phyloP scores from a whole-genome alignment of 2,888 invertebrate species.

The Anoncus sp. region DNA sequence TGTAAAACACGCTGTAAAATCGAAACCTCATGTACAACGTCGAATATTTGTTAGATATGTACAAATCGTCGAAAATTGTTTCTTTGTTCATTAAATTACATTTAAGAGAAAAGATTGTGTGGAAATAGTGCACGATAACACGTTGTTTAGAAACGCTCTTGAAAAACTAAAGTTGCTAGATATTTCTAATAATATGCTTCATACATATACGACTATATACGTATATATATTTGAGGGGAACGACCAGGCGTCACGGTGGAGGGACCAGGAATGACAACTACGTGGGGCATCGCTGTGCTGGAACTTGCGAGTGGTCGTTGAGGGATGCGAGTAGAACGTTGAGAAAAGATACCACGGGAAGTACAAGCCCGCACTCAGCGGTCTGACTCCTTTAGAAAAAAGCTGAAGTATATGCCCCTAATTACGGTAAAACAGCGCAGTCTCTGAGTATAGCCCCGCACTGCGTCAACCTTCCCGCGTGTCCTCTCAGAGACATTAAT shows the following conservation, averaged over 20 bases:
- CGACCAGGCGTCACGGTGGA: slow-evolving; percentile 37
- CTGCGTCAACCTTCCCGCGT: slow-evolving; percentile 75
- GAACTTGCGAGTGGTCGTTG: slow-evolving; percentile 43
- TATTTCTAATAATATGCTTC: slow-evolving; percentile 53
- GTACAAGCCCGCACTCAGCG: slow-evolving; percentile 59
- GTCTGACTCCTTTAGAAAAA: slow-evolving; percentile 73
- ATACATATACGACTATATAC: too few relatives aligned
- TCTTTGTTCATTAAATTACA: slow-evolving; percentile 37
- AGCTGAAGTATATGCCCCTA: slow-evolving; percentile 79
- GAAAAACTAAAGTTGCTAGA: slow-evolving; percentile 42
- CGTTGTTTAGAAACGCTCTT: slow-evolving; percentile 19
- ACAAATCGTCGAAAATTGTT: slow-evolving; percentile 58
- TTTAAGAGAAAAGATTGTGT: slow-evolving; percentile 13
- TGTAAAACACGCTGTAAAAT: slow-evolving; percentile 31
- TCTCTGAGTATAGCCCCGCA: slow-evolving; percentile 74
- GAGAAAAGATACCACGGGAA: slow-evolving; percentile 58
- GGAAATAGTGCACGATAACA: slow-evolving; percentile 16
- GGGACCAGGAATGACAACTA: slow-evolving; percentile 37
- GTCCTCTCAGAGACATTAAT: slow-evolving; percentile 74
- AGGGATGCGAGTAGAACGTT: slow-evolving; percentile 34
- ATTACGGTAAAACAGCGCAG: slow-evolving; percentile 80
- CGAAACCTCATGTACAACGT: slow-evolving; percentile 46
- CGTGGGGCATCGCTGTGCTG: slow-evolving; percentile 14
- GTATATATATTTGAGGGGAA: slow-evolving; percentile 26
- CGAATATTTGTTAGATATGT: slow-evolving; percentile 62